Conservation (phyloP, 2,797 vertebrate genomes). For the Botia almorhae region DNA sequence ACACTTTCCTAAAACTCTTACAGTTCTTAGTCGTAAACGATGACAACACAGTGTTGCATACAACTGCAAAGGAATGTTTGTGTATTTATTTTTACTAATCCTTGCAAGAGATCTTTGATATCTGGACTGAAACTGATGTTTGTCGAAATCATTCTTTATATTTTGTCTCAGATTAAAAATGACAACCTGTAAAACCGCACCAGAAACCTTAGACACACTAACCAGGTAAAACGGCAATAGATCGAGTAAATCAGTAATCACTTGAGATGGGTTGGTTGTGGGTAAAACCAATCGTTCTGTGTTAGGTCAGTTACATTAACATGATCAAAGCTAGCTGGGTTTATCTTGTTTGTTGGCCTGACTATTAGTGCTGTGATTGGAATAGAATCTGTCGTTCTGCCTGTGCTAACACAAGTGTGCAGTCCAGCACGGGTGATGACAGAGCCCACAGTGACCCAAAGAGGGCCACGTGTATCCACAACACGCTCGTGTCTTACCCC, state of each 20-base stretch:
- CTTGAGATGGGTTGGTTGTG: background rate
- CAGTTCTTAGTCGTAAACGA: no score
- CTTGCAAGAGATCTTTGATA: background rate
- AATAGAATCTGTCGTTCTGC: slow-evolving; percentile 5
- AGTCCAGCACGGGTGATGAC: slow-evolving; percentile 47
- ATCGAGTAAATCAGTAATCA: background rate
- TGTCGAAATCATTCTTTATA: background rate
- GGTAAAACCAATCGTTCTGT: background rate
- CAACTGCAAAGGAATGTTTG: background rate
- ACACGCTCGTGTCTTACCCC: slow-evolving; percentile 2
- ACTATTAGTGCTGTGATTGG: background rate
- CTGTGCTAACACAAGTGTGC: slow-evolving; percentile 37
- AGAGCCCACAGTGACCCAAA: slow-evolving; percentile 47
- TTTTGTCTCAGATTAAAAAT: background rate
- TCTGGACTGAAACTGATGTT: background rate
- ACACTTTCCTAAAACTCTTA: background rate
- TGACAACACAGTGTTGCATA: background rate
- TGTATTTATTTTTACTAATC: background rate
- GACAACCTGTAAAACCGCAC: background rate
- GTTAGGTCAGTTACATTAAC: background rate
- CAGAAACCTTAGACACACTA: background rate
- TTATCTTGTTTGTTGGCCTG: background rate
- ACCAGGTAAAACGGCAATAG: background rate
- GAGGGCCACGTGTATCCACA: slow-evolving; percentile 25
- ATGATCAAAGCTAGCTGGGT: background rate